Evolutionary conservation across 2,888 invertebrate genomes (phyloP), one percentile per base, ranked within the genome.

Genomic region (Ecliptopera silaceata): DNA sequence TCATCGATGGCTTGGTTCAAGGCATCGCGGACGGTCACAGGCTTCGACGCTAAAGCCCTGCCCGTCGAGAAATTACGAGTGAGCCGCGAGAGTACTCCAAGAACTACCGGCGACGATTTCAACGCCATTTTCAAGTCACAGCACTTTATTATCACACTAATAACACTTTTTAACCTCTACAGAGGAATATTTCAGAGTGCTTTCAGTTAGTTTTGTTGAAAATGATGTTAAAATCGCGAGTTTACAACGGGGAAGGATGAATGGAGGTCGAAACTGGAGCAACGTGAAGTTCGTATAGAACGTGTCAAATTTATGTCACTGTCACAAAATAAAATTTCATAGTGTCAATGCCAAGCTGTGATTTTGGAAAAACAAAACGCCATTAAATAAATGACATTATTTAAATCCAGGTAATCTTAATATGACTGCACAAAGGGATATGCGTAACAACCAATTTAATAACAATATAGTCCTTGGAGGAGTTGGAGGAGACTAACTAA

Each of bases 11-110:
- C 99, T 57, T 95, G 93, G 89, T 99, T 99, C 51, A 99, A 91
- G 55, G 99, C 99, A 94, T 99, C 99, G 79, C 99, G 93, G 2
- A 99, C 98, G 4, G 97, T 98, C 94, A 99, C 93, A 91, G 96
- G 93, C 76, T 94, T 93, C 1, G 86, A 74, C 12, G 85, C 77
- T 42, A 86, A 66, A 71, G 78, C 81, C 54, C 79, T 82, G 32
- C 87, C 84, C 60, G 86, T 80, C n/a, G 89, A 88, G 64, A 91
- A 88, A 71, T 75, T 82, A 63, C 90, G 78, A 55, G 85, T 76
- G 38, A 89, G 56, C 4, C 86, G 78, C 17, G 82, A 69, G 29
- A 88, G 65, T 66, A 82, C 72, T 45, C 79, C 77, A 47, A 83
- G 75, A 48, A 88, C 67, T 26, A 76, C 84, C 85, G 88, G 87